Conservation (phyloP, 2,888 invertebrate genomes). For the Standfussiana lucernea region DNA sequence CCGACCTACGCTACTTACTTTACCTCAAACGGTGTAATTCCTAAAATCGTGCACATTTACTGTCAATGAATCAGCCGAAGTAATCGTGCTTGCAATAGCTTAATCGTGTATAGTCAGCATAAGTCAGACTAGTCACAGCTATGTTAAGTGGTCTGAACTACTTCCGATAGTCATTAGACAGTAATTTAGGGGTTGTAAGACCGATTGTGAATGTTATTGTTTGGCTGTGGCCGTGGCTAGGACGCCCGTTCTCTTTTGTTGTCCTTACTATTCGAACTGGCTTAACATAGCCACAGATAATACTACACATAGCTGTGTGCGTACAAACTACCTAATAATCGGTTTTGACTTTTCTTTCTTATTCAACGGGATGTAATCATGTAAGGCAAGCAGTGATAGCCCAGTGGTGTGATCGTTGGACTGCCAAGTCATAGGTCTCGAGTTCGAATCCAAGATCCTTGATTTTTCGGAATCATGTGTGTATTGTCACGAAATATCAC, state of each 20-base stretch:
- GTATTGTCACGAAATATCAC: too few species aligned
- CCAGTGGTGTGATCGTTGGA: too few species aligned
- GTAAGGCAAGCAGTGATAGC: too few species aligned
- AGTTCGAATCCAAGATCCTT: too few species aligned
- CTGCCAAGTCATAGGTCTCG: too few species aligned
- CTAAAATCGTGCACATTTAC: constrained; percentile 50
- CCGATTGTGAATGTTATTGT: constrained; percentile 29
- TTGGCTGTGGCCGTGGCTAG: constrained; percentile 4
- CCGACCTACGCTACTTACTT: constrained; percentile 4
- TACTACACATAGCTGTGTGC: background rate
- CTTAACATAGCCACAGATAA: too few species aligned
- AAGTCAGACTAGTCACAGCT: constrained; percentile 28
- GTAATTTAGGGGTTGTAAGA: constrained; percentile 47
- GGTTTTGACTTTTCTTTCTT: background rate
- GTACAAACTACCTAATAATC: background rate
- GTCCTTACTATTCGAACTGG: constrained; percentile 18
- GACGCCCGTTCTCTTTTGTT: constrained; percentile 38
- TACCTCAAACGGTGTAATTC: constrained; percentile 37
- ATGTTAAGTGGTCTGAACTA: constrained; percentile 37
- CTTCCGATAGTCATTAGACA: constrained; percentile 48
- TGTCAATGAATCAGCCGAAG: constrained; percentile 43
- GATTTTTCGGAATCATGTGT: too few species aligned
- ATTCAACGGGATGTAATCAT: too few species aligned
- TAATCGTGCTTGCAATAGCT: constrained; percentile 53
- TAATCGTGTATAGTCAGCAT: constrained; percentile 51